Percentiles rank a stretch among this genome's conserved stretches.
These are phyloP conservation scores for Melanogrammus aeglefinus DNA, from an alignment of 2,797 vertebrate genomes.

Conservation along the genomic window DNA sequence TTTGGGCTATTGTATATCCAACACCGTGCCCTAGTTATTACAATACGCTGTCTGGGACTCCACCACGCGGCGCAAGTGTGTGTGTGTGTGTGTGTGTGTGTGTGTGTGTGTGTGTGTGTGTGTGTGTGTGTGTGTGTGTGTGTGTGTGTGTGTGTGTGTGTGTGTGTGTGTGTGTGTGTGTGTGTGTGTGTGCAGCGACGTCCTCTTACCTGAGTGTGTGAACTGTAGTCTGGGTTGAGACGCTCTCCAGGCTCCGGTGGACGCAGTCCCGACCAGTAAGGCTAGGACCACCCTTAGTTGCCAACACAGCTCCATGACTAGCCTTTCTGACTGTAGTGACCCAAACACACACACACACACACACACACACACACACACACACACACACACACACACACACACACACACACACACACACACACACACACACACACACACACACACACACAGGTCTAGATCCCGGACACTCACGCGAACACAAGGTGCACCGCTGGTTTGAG, in stretches of 20 bases:
- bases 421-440: not conserved
- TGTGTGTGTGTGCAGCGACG: not conserved
- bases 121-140: too few relatives aligned
- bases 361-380: too few relatives aligned
- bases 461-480: not conserved
- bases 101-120: too few relatives aligned
- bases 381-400: not conserved
- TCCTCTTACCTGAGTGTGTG: conserved; percentile 63
- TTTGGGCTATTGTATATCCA: not conserved
- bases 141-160: too few relatives aligned
- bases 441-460: conserved; percentile 6
- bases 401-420: conserved; percentile 8
- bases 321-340: not conserved
- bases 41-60: not conserved
- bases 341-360: not conserved
- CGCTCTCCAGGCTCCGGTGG: conserved; percentile 70
- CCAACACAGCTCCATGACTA: conserved; percentile 46
- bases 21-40: not conserved
- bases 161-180: too few relatives aligned
- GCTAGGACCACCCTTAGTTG: conserved; percentile 50
- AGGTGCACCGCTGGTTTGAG: not conserved
- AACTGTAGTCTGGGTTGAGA: conserved; percentile 78
- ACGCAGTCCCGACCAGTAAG: conserved; percentile 49
- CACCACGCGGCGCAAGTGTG: not conserved
- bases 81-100: not conserved